Conservation (phyloP, 2,797 vertebrate genomes). For the Adrianichthys oophorus region DNA sequence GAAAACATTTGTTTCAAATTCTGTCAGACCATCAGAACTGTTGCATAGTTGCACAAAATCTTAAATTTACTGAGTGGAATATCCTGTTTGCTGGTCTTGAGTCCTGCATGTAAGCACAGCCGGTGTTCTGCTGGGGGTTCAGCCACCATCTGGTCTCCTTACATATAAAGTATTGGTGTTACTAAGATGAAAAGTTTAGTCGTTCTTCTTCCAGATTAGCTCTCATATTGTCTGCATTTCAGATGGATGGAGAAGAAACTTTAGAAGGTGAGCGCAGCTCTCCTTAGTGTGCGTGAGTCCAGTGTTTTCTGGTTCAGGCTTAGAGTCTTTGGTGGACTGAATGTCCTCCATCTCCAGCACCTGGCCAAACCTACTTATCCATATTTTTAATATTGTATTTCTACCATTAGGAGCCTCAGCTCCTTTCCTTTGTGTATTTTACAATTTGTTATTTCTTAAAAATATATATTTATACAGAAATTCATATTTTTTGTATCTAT, state of each 20-base stretch:
- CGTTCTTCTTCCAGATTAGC: conserved; percentile 6
- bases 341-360: conserved; percentile 50
- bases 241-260: conserved; percentile 56
- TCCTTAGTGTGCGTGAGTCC: conserved; percentile 8
- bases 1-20: not conserved
- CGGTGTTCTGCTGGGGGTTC: not conserved
- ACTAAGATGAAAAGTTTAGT: conserved; percentile 14
- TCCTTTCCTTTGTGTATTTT: conserved; percentile 74
- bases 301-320: conserved; percentile 48
- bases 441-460: conserved; percentile 77
- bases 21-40: not conserved
- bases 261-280: conserved; percentile 50
- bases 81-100: not conserved
- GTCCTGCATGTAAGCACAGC: conserved; percentile 28
- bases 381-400: conserved; percentile 68
- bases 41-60: not conserved
- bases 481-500: conserved; percentile 83
- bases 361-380: conserved; percentile 55
- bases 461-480: conserved; percentile 84
- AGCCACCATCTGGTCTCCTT: not conserved
- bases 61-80: not conserved
- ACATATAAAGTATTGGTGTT: not conserved
- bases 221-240: conserved; percentile 15
- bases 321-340: conserved; percentile 72
- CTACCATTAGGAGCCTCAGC: conserved; percentile 58